Percentiles rank a stretch among this genome's conserved stretches.
phyloP scores from a whole-genome alignment of 2,797 vertebrate genomes.

The Pristis pectinata region DNA sequence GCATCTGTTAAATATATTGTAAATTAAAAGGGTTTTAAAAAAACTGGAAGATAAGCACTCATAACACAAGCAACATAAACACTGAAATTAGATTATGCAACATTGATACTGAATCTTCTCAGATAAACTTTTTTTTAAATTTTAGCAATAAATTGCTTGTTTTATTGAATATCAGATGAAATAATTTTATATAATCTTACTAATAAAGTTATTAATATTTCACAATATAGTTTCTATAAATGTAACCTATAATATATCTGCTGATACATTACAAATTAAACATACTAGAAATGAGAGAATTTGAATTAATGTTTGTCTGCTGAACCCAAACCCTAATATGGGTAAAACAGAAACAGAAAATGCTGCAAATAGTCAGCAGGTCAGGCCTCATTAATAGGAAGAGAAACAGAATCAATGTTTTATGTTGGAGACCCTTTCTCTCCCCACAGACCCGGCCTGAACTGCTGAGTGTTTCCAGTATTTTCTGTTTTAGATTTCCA shows the following conservation, averaged over 20 bases:
- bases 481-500: too few species aligned
- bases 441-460: too few species aligned
- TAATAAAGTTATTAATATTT: neutral
- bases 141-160: neutral
- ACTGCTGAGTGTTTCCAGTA: too few species aligned
- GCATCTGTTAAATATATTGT: constrained; percentile 52
- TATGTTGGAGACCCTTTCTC: too few species aligned
- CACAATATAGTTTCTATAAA: neutral
- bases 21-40: neutral
- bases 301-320: neutral
- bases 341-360: neutral
- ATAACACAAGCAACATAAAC: neutral
- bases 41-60: neutral
- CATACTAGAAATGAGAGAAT: neutral
- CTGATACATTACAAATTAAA: neutral
- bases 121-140: neutral
- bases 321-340: neutral
- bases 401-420: too few species aligned
- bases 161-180: neutral
- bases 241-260: neutral
- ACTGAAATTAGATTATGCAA: neutral
- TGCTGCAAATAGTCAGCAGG: too few species aligned
- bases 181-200: neutral
- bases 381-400: too few species aligned
- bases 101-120: neutral